Evolutionary conservation across 2,888 invertebrate species (phyloP), one percentile per base, ranked within the genome.

Genomic region (Erynnis tages): DNA sequence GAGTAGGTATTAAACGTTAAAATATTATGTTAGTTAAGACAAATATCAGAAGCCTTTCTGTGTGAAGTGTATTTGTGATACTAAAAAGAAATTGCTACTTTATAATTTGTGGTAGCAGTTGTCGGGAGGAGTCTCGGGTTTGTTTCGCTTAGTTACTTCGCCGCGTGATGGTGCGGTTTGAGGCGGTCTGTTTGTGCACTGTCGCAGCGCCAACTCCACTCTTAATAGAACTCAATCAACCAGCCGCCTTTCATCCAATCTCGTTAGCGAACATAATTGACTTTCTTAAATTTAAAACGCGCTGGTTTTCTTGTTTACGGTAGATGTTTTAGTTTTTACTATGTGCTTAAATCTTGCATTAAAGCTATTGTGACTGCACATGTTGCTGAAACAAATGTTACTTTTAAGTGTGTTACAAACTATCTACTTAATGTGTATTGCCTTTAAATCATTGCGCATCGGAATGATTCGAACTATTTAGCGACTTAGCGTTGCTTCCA

Each of bases 251-350:
- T 78, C 74, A 75, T 73, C 73, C 76, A 79, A 82, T 79, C 83
- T 82, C 71, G 80, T 83, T 84, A 82, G 75, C 73, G 69, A 71
- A 74, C 74, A 71, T 79, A 83, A 85, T 81, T 79, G 75, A 75
- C 75, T 81, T 81, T 82, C 76, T 77, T 78, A 77, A 60, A 56
- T 61, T 68, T 65, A 62, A 75, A 76, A 73, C 72, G 67, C 69
- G 63, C 62, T 67, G 66, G 71, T 79, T 77, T 67, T 69, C 71
- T 63, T 59, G 62, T 66, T 62, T 64, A 67, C 65, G 67, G 14
- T 34, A 16, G 8, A 16, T 11, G n/a, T 30, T 7, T 7, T 30
- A 6, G 13, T 1, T 7, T 8, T n/a, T n/a, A n/a, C n/a, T 3
- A 27, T 27, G 25, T 27, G 8, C 8, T 27, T 27, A n/a, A 3